phyloP scores from a whole-genome alignment of 2,797 vertebrate species.

The Mormyrus hasselquistii region DNA sequence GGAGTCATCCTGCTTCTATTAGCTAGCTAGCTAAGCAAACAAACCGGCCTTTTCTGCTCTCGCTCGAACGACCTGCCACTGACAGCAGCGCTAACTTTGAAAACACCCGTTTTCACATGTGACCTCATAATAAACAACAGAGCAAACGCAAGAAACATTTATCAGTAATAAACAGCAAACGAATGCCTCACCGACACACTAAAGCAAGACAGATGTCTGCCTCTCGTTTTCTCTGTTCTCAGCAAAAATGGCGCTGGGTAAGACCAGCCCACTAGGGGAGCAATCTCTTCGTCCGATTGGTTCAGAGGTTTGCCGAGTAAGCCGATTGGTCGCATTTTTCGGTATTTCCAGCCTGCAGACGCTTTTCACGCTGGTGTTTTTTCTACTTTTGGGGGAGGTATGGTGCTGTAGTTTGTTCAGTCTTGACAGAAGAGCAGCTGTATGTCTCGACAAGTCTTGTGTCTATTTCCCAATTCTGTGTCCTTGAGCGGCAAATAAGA shows the following conservation, averaged over 20 bases:
- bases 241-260: constrained; percentile 9
- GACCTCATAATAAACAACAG: background rate
- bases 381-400: background rate
- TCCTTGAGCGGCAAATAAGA: background rate
- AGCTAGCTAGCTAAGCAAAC: constrained; percentile 24
- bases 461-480: background rate
- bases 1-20: background rate
- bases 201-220: constrained; percentile 1
- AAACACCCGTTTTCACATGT: background rate
- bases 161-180: background rate
- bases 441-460: background rate
- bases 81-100: background rate
- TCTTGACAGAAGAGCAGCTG: background rate
- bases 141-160: background rate
- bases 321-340: background rate
- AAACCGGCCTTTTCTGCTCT: background rate
- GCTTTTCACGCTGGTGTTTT: background rate
- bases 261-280: background rate
- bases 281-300: background rate
- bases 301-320: background rate
- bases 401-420: background rate
- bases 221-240: constrained; percentile 5
- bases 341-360: background rate
- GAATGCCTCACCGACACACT: constrained; percentile 13
- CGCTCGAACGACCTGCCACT: background rate